Percentiles rank a stretch among this genome's conserved stretches.
These are phyloP conservation scores for Laupala kohalensis DNA, from an alignment of 1,140 invertebrate species.

Conservation along the genomic window DNA sequence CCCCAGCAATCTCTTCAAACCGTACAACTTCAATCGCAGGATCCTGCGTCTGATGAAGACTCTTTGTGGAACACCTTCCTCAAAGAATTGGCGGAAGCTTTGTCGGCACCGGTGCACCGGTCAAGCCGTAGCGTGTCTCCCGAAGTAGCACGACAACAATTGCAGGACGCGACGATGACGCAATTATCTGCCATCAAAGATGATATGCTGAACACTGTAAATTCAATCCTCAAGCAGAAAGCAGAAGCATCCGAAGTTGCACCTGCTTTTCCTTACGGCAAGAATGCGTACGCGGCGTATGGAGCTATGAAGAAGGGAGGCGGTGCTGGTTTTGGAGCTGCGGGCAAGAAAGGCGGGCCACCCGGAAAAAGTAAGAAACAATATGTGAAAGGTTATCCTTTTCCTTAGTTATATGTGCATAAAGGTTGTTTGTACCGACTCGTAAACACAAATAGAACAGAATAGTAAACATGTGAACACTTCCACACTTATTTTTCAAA, in stretches of 20 bases:
- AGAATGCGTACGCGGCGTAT: constrained; percentile 16
- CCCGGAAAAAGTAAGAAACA: no score
- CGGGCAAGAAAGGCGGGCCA: not conserved
- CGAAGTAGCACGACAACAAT: constrained; percentile 6
- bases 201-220: constrained; percentile 26
- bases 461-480: no score
- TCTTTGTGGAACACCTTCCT: no score
- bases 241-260: constrained; percentile 8
- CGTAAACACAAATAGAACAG: no score
- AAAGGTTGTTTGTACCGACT: no score
- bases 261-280: constrained; percentile 21
- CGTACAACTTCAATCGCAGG: no score
- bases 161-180: constrained; percentile 26
- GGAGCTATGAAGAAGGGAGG: not conserved
- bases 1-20: no score
- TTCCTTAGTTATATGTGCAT: no score
- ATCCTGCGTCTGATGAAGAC: not conserved
- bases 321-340: no score
- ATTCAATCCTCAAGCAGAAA: constrained; percentile 27
- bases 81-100: not conserved
- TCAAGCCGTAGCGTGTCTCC: not conserved
- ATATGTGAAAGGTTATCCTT: no score
- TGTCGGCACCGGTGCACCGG: not conserved
- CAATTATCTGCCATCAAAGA: constrained; percentile 26
- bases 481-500: no score